Evolutionary conservation across 2,113 vertebrate genomes (phyloP), one percentile per base, ranked within the genome.

Genomic region (Eonycteris spelaea): DNA sequence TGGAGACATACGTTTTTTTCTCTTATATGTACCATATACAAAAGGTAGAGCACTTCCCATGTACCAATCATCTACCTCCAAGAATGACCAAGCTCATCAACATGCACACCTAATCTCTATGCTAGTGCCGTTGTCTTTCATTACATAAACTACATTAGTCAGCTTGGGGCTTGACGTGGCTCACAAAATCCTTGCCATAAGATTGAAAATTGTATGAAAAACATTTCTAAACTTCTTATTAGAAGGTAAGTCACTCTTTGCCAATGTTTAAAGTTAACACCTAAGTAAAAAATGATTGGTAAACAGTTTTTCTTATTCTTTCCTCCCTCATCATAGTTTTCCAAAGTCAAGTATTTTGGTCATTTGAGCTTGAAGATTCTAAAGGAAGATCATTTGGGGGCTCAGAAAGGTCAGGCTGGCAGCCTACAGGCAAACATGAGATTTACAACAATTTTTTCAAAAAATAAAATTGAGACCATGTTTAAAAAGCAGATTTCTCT

Each of bases 301-400:
- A 70, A 94, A 75, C 38, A 77, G 28, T 21, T 5, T 67, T 80
- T 28, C 61, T 80, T n/a, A 22, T 68, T 91, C 19, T 33, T 7
- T 86, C 35, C 21, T 86, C 19, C 15, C 45, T n/a, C 26, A 70
- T 3, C 1, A 30, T 21, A 75, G 59, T 71, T 94, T 93, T 70
- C 70, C 74, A 95, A 86, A 93, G 57, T 48, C 43, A 94, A 96
- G 51, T 79, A 91, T 91, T 94, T 90, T 11, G 55, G 16, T 61
- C 67, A 21, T 86, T 96, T 92, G 75, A 90, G 30, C 22, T 85
- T 68, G 57, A 91, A 91, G n/a, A 74, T 78, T 68, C 94, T 71
- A 87, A 86, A 94, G 85, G 28, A 53, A 71, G 61, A 67, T 77
- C n/a, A 61, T 35, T 28, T 97, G 51, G 6, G 65, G 48, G 48